Evolutionary conservation across 2,113 vertebrate species (phyloP), one percentile per base, ranked within the genome.

Genomic region (Nothocercus julius): DNA sequence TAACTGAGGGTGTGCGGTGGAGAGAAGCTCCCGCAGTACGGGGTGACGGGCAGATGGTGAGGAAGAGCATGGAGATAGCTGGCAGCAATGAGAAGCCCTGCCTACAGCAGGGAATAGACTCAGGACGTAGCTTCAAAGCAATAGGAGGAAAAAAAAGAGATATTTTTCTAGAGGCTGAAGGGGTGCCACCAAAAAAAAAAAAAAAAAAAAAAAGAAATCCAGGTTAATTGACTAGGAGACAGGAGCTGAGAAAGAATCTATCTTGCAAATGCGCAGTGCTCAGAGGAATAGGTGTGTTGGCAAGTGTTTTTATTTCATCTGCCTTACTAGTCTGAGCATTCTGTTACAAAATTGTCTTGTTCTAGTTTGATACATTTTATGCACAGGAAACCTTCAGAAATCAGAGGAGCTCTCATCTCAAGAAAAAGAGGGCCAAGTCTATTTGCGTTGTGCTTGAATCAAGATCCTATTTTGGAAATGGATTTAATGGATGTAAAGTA

Each of bases 261-360:
- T 9, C 3, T 9, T 32, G 59, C 0, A 5, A 9, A 0, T 0
- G 34, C 45, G 30, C 44, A 38, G 24, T 0, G 0, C 18, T 42
- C 17, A 27, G 25, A 8, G 27, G 8, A 42, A 19, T 10, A 24
- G 17, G 12, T 49, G 38, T 42, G 44, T 75, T n/a, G 79, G 18
- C 8, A 38, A 61, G 16, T 3, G 15, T 82, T 49, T 25, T 7
- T 36, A 30, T 59, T 85, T 19, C 5, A 25, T 58, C 47, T 87
- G 21, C 34, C 14, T 9, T 1, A 0, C 21, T 76, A 32, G 30
- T 8, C 16, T 64, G 34, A 56, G 51, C 21, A 11, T 5, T 66
- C 66, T 25, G 6, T 51, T 61, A 32, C 21, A 19, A 53, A 84
- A 34, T 30, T 78, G 15, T 70, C 58, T 47, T 3, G 1, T 42